phyloP scores from a whole-genome alignment of 2,888 invertebrate species.

The Dione juno region DNA sequence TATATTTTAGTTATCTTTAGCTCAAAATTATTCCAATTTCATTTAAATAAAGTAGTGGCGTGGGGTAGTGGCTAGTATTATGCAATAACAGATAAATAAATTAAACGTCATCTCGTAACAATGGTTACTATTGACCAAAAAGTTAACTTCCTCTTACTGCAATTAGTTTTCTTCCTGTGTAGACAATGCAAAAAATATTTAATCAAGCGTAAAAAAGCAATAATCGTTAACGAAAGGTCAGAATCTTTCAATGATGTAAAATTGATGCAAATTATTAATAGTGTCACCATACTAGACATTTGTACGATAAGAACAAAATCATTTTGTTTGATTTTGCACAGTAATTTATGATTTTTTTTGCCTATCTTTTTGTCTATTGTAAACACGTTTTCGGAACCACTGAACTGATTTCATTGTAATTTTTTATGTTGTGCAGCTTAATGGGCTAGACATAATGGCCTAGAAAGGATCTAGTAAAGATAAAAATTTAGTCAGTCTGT shows the following conservation, averaged over 20 bases:
- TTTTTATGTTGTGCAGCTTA: too few relatives aligned
- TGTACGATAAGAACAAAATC: too few relatives aligned
- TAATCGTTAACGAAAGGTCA: constrained; percentile 48
- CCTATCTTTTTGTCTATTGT: too few relatives aligned
- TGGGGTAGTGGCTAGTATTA: not conserved
- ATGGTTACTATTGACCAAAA: constrained; percentile 51
- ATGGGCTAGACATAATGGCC: too few relatives aligned
- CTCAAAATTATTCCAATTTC: not conserved
- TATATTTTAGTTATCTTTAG: too few relatives aligned
- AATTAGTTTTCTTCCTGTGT: constrained; percentile 75
- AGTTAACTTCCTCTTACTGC: constrained; percentile 67
- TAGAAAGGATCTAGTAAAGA: too few relatives aligned
- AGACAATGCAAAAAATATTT: constrained; percentile 73
- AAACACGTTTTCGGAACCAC: too few relatives aligned
- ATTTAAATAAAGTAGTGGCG: not conserved
- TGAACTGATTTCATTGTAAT: too few relatives aligned
- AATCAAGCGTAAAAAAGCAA: constrained; percentile 51
- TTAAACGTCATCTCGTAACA: not conserved
- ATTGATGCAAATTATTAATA: not conserved
- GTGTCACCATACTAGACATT: too few relatives aligned
- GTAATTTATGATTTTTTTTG: too few relatives aligned
- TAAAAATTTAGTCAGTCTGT: too few relatives aligned
- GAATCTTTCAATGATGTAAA: constrained; percentile 16
- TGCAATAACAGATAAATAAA: not conserved
- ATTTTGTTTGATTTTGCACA: too few relatives aligned